Evolutionary conservation across 2,113 vertebrate genomes (phyloP).

Genomic region (Macquaria ambigua): DNA sequence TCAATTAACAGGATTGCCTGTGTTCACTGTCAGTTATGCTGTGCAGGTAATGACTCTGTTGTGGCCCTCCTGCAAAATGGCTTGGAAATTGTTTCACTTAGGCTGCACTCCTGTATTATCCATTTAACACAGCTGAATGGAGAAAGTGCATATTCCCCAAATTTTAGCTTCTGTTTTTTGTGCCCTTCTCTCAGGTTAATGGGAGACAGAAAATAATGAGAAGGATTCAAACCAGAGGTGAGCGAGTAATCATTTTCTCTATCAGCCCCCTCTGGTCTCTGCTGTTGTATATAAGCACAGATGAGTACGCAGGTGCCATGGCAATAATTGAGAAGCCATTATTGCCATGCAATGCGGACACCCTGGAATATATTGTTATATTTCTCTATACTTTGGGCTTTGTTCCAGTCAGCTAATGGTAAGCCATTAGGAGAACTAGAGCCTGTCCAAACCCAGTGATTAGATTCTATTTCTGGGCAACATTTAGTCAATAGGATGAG

Average conservation of each 20-base stretch:
- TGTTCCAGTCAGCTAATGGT: constrained; percentile 76
- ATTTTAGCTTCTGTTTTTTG: constrained; percentile 36
- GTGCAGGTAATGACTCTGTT: constrained; percentile 70
- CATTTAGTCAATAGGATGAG: constrained; percentile 81
- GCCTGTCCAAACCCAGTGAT: constrained; percentile 77
- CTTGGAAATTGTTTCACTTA: constrained; percentile 51
- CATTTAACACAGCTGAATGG: constrained; percentile 46
- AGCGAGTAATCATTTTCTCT: constrained; percentile 39
- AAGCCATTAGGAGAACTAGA: constrained; percentile 77
- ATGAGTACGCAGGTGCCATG: constrained; percentile 32
- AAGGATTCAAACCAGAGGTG: constrained; percentile 54
- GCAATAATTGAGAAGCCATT: constrained; percentile 56
- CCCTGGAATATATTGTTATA: constrained; percentile 67
- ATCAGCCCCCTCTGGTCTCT: constrained; percentile 24
- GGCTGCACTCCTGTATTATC: constrained; percentile 40
- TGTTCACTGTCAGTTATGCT: constrained; percentile 76
- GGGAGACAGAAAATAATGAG: constrained; percentile 52
- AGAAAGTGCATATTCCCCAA: constrained; percentile 38
- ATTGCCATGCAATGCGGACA: constrained; percentile 50
- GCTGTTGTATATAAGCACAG: constrained; percentile 23
- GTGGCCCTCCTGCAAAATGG: constrained; percentile 55
- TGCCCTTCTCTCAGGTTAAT: constrained; percentile 56
- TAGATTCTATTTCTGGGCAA: constrained; percentile 80
- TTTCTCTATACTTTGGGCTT: constrained; percentile 71
- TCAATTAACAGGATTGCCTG: constrained; percentile 75